These are phyloP conservation scores for Odobenus rosmarus DNA, from an alignment of 2,113 vertebrate species.

Conservation along the genomic window DNA sequence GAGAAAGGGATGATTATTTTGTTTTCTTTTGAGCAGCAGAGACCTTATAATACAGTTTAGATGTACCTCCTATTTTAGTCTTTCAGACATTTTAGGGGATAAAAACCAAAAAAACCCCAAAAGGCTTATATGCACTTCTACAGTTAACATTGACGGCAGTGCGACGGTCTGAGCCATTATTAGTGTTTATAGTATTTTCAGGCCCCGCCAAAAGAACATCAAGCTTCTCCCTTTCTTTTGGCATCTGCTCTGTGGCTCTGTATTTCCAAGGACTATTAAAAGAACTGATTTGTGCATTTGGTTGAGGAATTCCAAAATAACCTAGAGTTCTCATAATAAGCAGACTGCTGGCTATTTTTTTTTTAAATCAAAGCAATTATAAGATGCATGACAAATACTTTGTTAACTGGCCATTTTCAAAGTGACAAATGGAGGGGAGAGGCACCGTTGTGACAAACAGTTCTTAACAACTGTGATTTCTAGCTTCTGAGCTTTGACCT, in stretches of 20 bases:
- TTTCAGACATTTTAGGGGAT: slow-evolving; percentile 29
- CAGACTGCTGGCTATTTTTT: neutral
- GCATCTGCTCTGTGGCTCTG: slow-evolving; percentile 1
- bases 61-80: neutral
- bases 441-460: neutral
- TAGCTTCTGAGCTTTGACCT: neutral
- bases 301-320: slow-evolving; percentile 50
- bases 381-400: neutral
- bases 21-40: neutral
- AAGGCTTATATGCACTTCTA: neutral
- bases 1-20: neutral
- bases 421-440: neutral
- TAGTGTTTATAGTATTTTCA: neutral
- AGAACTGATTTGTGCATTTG: slow-evolving; percentile 24
- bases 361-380: neutral
- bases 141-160: neutral
- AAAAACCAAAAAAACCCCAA: neutral
- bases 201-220: neutral
- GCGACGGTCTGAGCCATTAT: neutral
- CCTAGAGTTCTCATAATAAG: neutral
- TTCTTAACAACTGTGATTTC: slow-evolving; percentile 1
- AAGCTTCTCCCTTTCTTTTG: slow-evolving; percentile 11
- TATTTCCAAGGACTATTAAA: slow-evolving; percentile 52
- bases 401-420: neutral
- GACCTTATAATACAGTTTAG: neutral